These are phyloP conservation scores for Labeo calbasu DNA, from an alignment of 2,797 vertebrate species.

Conservation along the genomic window DNA sequence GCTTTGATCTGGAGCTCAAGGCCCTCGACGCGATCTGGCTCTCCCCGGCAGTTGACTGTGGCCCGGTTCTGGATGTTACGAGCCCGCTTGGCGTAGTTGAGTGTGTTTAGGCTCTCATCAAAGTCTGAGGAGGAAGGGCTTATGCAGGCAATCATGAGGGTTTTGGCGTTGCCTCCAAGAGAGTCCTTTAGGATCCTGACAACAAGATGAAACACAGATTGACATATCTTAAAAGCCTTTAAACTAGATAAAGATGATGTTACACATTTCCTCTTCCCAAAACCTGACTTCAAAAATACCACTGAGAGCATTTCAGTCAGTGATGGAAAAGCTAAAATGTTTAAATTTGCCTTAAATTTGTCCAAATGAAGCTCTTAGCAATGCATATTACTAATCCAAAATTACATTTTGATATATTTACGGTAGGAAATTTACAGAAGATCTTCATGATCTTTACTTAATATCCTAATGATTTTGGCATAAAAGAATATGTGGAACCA, in stretches of 20 bases:
- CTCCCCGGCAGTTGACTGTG: slow-evolving; percentile 87
- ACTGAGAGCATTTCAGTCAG: not conserved
- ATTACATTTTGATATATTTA: too few species aligned
- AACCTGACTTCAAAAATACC: not conserved
- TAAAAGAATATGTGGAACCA: too few species aligned
- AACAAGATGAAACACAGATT: slow-evolving; percentile 15
- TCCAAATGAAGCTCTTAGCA: too few species aligned
- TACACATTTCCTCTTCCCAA: not conserved
- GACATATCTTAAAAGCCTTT: slow-evolving; percentile 6
- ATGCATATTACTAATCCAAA: too few species aligned
- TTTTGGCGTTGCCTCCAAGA: slow-evolving; percentile 95
- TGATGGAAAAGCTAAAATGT: too few species aligned
- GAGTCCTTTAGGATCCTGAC: slow-evolving; percentile 95
- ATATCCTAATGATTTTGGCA: too few species aligned
- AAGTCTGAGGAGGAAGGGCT: slow-evolving; percentile 95
- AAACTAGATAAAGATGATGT: not conserved
- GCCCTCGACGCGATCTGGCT: slow-evolving; percentile 85
- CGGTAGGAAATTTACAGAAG: too few species aligned
- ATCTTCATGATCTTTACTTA: too few species aligned
- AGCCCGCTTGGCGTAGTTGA: slow-evolving; percentile 92
- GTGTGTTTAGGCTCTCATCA: slow-evolving; percentile 92
- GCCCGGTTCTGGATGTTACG: slow-evolving; percentile 94
- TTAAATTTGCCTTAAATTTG: too few species aligned
- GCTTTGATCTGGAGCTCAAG: slow-evolving; percentile 86
- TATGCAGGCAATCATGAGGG: slow-evolving; percentile 95